These are phyloP conservation scores for Gobiocypris rarus DNA, from an alignment of 2,113 vertebrate genomes.

Conservation along the genomic window DNA sequence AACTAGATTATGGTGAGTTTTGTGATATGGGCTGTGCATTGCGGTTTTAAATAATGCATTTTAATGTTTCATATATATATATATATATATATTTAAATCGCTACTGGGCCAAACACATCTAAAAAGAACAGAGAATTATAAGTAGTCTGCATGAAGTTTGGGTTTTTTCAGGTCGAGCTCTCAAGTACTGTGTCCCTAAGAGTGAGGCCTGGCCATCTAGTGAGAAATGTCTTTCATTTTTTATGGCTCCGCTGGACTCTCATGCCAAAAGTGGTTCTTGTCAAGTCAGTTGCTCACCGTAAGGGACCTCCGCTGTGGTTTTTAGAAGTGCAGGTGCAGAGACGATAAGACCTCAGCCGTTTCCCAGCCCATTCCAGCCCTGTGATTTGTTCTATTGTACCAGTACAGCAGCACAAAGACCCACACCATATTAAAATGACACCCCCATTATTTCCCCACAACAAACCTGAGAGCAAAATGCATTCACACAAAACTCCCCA, in stretches of 20 bases:
- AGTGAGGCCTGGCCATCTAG: constrained; percentile 43
- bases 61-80: too few relatives aligned
- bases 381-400: constrained; percentile 50
- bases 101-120: neutral
- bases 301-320: constrained; percentile 46
- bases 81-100: too few relatives aligned
- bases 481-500: constrained; percentile 37
- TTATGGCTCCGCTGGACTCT: constrained; percentile 57
- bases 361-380: constrained; percentile 42
- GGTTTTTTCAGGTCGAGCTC: constrained; percentile 38
- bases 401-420: constrained; percentile 45
- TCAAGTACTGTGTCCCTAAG: constrained; percentile 26
- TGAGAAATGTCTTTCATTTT: constrained; percentile 59
- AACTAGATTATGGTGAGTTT: neutral
- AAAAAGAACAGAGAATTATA: neutral
- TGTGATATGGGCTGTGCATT: neutral
- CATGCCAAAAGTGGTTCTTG: constrained; percentile 60
- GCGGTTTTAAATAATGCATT: neutral
- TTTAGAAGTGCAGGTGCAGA: constrained; percentile 50
- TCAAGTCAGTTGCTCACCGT: constrained; percentile 48
- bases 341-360: constrained; percentile 52
- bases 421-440: constrained; percentile 47
- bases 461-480: constrained; percentile 29
- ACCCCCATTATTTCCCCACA: constrained; percentile 47
- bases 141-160: constrained; percentile 11